phyloP scores from a whole-genome alignment of 1,140 invertebrate species.

The Atopsyche davidsoni region DNA sequence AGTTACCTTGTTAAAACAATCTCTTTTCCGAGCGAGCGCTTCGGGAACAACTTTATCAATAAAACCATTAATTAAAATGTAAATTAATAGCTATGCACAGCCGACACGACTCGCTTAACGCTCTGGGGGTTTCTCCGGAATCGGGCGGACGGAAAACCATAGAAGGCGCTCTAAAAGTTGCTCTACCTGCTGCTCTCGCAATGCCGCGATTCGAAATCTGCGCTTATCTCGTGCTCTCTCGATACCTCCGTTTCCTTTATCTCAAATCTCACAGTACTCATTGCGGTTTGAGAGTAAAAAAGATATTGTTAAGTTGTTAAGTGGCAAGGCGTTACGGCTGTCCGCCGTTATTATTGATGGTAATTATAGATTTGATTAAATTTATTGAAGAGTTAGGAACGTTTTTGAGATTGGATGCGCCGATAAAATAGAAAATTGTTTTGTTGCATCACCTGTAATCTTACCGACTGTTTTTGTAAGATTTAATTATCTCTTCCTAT shows the following conservation, averaged over 20 bases:
- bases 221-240: conserved; percentile 1
- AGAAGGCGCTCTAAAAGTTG: neutral
- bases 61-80: conserved; percentile 29
- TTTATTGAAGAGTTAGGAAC: too few species aligned
- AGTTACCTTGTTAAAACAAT: conserved; percentile 18
- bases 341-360: too few species aligned
- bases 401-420: too few species aligned
- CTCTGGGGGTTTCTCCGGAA: conserved; percentile 1
- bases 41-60: conserved; percentile 29
- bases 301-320: conserved; percentile 1
- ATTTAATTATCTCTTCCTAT: too few species aligned
- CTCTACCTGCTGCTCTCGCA: neutral
- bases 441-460: too few species aligned
- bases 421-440: too few species aligned
- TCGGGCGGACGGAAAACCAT: neutral
- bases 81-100: conserved; percentile 22
- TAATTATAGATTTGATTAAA: too few species aligned
- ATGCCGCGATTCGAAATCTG: conserved; percentile 7
- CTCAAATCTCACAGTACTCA: neutral
- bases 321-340: too few species aligned
- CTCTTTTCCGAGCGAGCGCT: conserved; percentile 20
- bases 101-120: conserved; percentile 4
- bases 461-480: too few species aligned
- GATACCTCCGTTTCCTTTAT: conserved; percentile 1
- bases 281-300: neutral